Conservation (phyloP, 2,797 vertebrate genomes). For the Nannoperca obscura region DNA sequence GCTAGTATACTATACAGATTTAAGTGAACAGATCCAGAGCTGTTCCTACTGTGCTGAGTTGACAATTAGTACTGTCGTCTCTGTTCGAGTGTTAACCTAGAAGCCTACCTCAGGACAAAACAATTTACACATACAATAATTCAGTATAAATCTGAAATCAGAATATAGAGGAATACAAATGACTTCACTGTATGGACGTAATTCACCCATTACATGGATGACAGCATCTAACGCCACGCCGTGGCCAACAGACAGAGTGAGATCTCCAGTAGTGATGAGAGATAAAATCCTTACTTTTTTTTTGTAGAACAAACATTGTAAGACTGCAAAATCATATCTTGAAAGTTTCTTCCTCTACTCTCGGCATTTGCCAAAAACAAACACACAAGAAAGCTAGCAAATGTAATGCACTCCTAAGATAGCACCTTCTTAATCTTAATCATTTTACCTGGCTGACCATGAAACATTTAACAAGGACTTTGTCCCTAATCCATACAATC, state of each 20-base stretch:
- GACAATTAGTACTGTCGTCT: conserved; percentile 50
- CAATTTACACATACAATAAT: conserved; percentile 58
- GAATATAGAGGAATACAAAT: conserved; percentile 66
- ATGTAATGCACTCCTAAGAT: conserved; percentile 71
- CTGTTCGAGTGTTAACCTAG: conserved; percentile 57
- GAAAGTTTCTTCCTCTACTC: conserved; percentile 62
- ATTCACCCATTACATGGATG: conserved; percentile 64
- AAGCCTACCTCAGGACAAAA: conserved; percentile 71
- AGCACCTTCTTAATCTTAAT: conserved; percentile 79
- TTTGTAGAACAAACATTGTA: conserved; percentile 52
- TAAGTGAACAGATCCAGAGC: conserved; percentile 61
- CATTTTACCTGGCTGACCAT: conserved; percentile 76
- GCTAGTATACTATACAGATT: conserved; percentile 61
- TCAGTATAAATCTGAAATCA: conserved; percentile 63
- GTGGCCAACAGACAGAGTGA: conserved; percentile 64
- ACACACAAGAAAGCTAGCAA: conserved; percentile 72
- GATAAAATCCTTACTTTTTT: conserved; percentile 62
- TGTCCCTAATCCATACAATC: conserved; percentile 80
- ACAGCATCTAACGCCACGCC: conserved; percentile 58
- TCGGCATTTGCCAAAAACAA: conserved; percentile 62
- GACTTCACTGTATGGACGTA: conserved; percentile 67
- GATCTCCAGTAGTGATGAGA: conserved; percentile 73
- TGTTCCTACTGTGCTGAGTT: conserved; percentile 69
- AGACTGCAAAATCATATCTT: conserved; percentile 59
- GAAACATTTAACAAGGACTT: conserved; percentile 73